Evolutionary conservation across 2,113 vertebrate genomes (phyloP).

Genomic region (Pelodiscus sinensis): DNA sequence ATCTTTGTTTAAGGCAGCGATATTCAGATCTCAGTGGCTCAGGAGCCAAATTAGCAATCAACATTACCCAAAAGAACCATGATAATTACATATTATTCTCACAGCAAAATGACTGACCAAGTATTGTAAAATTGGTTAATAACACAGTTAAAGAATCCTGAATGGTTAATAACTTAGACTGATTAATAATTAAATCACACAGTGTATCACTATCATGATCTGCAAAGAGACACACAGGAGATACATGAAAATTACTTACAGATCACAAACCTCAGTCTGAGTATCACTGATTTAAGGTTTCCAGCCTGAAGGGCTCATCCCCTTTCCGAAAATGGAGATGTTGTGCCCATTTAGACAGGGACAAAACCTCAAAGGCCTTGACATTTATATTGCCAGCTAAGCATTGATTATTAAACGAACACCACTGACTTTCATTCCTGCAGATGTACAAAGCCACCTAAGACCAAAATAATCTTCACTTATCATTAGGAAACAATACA

Average conservation of each 20-base stretch:
- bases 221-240: background rate
- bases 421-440: background rate
- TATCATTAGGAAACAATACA: background rate
- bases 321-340: background rate
- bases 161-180: background rate
- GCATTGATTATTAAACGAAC: background rate
- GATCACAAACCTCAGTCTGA: background rate
- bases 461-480: background rate
- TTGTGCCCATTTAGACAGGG: background rate
- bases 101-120: background rate
- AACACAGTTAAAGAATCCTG: background rate
- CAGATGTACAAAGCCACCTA: background rate
- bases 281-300: background rate
- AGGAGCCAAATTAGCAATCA: no score
- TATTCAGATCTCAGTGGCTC: no score
- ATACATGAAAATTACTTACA: background rate
- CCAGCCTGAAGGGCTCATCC: background rate
- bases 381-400: background rate
- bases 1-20: no score
- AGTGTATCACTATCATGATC: background rate
- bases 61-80: no score
- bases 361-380: background rate
- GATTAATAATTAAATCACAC: background rate
- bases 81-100: background rate
- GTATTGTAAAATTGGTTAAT: background rate